These are phyloP conservation scores for Aleadryas rufinucha DNA, from an alignment of 2,113 vertebrate species.

Conservation along the genomic window DNA sequence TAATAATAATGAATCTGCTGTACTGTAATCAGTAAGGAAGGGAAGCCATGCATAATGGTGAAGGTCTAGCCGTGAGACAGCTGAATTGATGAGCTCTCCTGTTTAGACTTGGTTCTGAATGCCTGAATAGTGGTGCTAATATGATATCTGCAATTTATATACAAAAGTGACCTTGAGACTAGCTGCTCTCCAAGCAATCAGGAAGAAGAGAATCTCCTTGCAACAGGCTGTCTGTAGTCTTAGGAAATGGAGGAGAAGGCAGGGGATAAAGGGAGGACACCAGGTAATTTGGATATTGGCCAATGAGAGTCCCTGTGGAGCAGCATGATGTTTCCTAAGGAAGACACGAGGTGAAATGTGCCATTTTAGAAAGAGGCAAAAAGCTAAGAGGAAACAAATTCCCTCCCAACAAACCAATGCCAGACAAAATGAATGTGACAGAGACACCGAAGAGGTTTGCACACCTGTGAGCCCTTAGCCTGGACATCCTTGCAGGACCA, in stretches of 20 bases:
- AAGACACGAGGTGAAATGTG: background rate
- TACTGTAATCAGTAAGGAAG: constrained; percentile 9
- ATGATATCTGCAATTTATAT: background rate
- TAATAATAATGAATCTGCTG: constrained; percentile 1
- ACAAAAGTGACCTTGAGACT: constrained; percentile 35
- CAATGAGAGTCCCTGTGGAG: background rate
- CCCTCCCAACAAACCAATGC: background rate
- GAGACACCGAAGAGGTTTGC: background rate
- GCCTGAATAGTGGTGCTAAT: background rate
- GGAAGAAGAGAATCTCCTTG: background rate
- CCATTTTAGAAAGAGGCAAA: background rate
- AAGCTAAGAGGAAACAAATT: background rate
- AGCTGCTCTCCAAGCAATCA: background rate
- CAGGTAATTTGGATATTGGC: background rate
- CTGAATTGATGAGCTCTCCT: constrained; percentile 13
- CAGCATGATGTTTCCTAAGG: background rate
- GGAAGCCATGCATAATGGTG: background rate
- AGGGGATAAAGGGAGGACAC: background rate
- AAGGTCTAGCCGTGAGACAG: background rate
- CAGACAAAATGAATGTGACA: background rate
- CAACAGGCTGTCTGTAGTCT: background rate
- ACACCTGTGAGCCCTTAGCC: background rate
- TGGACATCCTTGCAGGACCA: background rate
- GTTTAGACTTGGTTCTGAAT: background rate
- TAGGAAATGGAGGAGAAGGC: background rate